Conservation (phyloP, 2,113 vertebrate species). For the Galemys pyrenaicus region DNA sequence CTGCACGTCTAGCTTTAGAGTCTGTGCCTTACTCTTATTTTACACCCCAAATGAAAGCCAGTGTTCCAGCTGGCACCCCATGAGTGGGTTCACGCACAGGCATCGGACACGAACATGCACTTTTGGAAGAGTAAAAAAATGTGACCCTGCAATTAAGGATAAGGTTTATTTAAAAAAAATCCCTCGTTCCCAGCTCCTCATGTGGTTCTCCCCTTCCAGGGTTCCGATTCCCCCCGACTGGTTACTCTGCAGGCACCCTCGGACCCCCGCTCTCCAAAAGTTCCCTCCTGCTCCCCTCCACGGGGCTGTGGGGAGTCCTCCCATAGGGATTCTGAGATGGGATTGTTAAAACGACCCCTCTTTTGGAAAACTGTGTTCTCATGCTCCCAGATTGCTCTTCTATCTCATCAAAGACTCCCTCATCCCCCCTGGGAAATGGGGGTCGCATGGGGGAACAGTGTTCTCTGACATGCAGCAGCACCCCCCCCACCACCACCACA, state of each 20-base stretch:
- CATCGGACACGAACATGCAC: not conserved
- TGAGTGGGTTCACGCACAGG: not conserved
- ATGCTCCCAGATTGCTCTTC: not conserved
- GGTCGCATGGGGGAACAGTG: too few relatives aligned
- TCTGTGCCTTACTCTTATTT: not conserved
- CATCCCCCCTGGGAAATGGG: not conserved
- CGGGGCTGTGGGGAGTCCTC: not conserved
- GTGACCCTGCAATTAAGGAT: too few relatives aligned
- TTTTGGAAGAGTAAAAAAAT: too few relatives aligned
- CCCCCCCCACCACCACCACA: not conserved
- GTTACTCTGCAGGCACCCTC: not conserved
- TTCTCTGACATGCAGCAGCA: not conserved
- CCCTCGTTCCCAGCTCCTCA: fast-evolving
- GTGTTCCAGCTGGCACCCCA: not conserved
- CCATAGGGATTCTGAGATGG: not conserved
- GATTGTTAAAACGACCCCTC: not conserved
- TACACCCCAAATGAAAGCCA: not conserved
- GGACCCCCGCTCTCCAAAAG: not conserved
- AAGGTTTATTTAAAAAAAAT: not conserved
- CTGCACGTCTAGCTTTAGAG: not conserved
- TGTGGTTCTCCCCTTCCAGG: not conserved
- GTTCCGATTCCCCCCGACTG: too few relatives aligned
- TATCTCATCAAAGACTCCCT: not conserved
- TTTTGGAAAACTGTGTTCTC: not conserved
- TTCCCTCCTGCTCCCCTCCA: fast-evolving